phyloP scores from a whole-genome alignment of 2,113 vertebrate genomes.

The Siniperca chuatsi region DNA sequence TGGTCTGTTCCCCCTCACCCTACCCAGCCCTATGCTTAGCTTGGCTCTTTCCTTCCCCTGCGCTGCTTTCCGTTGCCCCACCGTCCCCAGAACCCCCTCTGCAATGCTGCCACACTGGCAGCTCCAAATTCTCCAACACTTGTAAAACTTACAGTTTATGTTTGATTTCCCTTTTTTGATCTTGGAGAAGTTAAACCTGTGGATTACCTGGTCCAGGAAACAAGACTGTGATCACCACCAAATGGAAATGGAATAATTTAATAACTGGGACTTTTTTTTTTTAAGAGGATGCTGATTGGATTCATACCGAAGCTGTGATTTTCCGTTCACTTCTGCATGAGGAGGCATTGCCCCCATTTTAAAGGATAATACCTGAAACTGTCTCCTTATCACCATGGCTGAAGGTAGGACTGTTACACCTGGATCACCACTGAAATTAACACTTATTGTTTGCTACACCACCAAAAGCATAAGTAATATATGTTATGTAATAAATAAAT shows the following conservation, averaged over 20 bases:
- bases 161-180: not conserved
- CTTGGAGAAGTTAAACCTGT: constrained; percentile 47
- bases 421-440: not conserved
- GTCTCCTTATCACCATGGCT: constrained; percentile 70
- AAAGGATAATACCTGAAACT: constrained; percentile 52
- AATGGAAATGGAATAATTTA: constrained; percentile 69
- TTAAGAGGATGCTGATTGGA: constrained; percentile 50
- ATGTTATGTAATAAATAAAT: constrained; percentile 3
- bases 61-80: constrained; percentile 41
- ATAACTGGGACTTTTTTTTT: constrained; percentile 36
- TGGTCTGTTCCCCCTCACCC: constrained; percentile 36
- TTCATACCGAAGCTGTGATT: constrained; percentile 38
- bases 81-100: constrained; percentile 62
- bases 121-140: constrained; percentile 69
- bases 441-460: not conserved
- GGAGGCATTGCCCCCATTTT: constrained; percentile 46
- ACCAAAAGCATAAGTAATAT: not conserved
- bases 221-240: constrained; percentile 37
- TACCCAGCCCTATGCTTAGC: constrained; percentile 62
- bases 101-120: constrained; percentile 73
- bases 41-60: constrained; percentile 60
- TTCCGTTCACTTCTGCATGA: constrained; percentile 54
- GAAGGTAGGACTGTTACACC: constrained; percentile 78
- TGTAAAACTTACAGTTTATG: constrained; percentile 26
- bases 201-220: constrained; percentile 58